These are phyloP conservation scores for Hirtodrosophila confusa DNA, from an alignment of 2,888 invertebrate species.

Conservation along the genomic window DNA sequence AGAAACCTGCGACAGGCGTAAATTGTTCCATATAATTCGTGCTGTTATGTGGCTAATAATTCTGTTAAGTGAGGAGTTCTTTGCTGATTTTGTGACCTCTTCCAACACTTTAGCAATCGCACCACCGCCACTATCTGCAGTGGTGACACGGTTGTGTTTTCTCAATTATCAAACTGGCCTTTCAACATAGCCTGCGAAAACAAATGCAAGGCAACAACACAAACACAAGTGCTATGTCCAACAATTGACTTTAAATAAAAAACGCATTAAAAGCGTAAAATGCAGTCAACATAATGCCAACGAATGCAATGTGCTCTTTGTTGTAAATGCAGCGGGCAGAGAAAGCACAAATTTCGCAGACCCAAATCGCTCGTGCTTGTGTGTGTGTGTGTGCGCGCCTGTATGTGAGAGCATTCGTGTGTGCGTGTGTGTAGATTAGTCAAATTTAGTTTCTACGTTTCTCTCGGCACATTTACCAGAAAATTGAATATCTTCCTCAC, in stretches of 20 bases:
- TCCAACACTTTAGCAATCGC: conserved; percentile 1
- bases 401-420: conserved; percentile 30
- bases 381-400: conserved; percentile 30
- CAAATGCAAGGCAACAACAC: conserved; percentile 41
- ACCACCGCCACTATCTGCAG: conserved; percentile 6
- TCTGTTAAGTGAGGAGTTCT: neutral
- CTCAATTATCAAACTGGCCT: conserved; percentile 23
- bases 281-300: conserved; percentile 16
- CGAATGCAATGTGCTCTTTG: conserved; percentile 29
- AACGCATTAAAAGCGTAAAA: conserved; percentile 27
- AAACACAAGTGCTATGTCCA: conserved; percentile 21
- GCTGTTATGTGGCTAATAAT: neutral
- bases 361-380: conserved; percentile 31
- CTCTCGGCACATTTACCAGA: conserved; percentile 36
- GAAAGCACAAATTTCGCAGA: conserved; percentile 46
- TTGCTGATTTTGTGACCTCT: neutral
- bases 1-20: too few species aligned
- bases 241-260: conserved; percentile 13
- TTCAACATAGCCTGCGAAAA: conserved; percentile 38
- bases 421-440: conserved; percentile 61
- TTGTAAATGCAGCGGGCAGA: conserved; percentile 30
- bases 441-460: conserved; percentile 48
- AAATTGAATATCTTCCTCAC: conserved; percentile 14
- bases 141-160: conserved; percentile 35
- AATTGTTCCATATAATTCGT: too few species aligned